Conservation (phyloP, 2,113 vertebrate species). For the Pseudolaguvia tuberculata region DNA sequence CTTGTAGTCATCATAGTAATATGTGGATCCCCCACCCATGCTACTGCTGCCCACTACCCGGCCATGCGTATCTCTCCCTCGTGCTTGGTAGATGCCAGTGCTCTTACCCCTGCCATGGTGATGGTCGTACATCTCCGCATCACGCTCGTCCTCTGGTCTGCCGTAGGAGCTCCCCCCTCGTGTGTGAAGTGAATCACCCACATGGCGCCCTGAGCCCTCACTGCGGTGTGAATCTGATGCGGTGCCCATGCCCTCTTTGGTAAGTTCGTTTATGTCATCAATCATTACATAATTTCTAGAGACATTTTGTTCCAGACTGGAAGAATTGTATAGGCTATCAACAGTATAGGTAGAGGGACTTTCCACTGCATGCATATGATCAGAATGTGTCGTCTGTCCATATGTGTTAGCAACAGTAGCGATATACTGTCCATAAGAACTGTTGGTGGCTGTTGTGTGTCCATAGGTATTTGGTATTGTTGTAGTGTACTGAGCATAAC, state of each 20-base stretch:
- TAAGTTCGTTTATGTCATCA: constrained; percentile 94
- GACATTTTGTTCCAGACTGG: constrained; percentile 89
- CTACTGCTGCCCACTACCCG: constrained; percentile 70
- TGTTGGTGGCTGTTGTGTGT: constrained; percentile 69
- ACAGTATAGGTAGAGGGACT: constrained; percentile 78
- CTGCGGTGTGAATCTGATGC: constrained; percentile 76
- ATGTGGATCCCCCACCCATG: constrained; percentile 78
- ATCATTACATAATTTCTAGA: constrained; percentile 98
- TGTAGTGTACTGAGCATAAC: constrained; percentile 51
- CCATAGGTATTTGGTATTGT: constrained; percentile 63
- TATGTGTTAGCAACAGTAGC: constrained; percentile 72
- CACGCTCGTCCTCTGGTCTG: constrained; percentile 89
- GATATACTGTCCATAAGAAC: constrained; percentile 70
- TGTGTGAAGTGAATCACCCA: constrained; percentile 55
- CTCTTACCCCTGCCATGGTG: constrained; percentile 85
- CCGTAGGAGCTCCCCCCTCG: constrained; percentile 80
- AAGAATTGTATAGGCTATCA: constrained; percentile 81
- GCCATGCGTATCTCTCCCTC: constrained; percentile 64
- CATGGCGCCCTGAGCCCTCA: constrained; percentile 64
- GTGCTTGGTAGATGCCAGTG: constrained; percentile 65
- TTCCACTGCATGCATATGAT: constrained; percentile 66
- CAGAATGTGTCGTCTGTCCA: constrained; percentile 67
- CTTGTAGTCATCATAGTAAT: constrained; percentile 83
- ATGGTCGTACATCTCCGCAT: constrained; percentile 90
- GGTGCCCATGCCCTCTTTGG: constrained; percentile 82